Evolutionary conservation across 1,140 invertebrate species (phyloP), one percentile per base, ranked within the genome.

Genomic region (Schlechtendalia chinensis): DNA sequence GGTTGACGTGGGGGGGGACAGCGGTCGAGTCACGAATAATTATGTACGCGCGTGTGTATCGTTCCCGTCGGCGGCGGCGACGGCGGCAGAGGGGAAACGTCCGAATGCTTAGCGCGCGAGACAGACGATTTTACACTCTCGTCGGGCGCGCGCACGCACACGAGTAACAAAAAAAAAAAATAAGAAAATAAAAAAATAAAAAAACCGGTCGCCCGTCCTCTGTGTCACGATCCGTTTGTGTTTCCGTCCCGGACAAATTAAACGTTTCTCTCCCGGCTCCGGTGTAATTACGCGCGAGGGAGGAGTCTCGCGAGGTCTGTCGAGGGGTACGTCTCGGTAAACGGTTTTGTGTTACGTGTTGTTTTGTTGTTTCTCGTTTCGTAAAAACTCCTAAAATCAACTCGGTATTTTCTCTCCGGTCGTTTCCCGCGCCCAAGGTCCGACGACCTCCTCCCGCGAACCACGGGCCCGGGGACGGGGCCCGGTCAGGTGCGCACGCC

Each of bases 211-310:
- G 75, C 59, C 75, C 75, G 75, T 79, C 75, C 56, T 79, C 75
- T 47, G 58, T 79, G 75, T 79, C 75, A 79, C 75, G 75, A 61
- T 79, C 24, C 61, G 63, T 58, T 65, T 75, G n/a, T n/a, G n/a
- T 77, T 77, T 45, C n/a, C n/a, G n/a, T n/a, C n/a, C n/a, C n/a
- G n/a, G n/a, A 79, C 75, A 79, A 79, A 79, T 79, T 79, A 79
- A 79, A 79, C 75, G 75, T 79, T 79, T 79, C 56, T 72, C 45
- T 22, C n/a, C n/a, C 22, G 24, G n/a, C 29, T n/a, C 24, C 50
- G 47, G 69, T 72, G 39, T 77, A 77, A 77, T 77, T 77, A 77
- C 56, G 16, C 54, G 10, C 56, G 54, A 17, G 27, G 72, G 72
- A 58, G 54, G 39, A 59, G 75, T 32, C 75, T n/a, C n/a, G n/a